Evolutionary conservation across 2,113 vertebrate species (phyloP).

Genomic region (Oophaga pumilio): DNA sequence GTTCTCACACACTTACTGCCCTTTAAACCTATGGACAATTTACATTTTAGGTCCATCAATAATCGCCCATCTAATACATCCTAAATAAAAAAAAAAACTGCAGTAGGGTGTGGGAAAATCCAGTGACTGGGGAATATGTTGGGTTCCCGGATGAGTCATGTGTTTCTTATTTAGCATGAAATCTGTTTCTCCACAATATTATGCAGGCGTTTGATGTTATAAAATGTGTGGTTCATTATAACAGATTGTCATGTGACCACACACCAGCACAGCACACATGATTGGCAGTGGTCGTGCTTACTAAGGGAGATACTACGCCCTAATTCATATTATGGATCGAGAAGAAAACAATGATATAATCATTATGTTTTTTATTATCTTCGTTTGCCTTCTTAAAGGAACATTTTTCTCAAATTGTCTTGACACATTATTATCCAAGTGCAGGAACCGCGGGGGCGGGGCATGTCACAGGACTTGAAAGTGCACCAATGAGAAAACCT

Average conservation of each 20-base stretch:
- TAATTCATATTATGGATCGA: neutral
- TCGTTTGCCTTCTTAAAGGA: neutral
- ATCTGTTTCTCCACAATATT: neutral
- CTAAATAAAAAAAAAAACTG: neutral
- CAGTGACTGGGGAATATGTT: neutral
- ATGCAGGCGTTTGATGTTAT: neutral
- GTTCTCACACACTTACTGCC: no score
- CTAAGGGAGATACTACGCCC: neutral
- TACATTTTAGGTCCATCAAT: no score
- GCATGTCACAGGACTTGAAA: neutral
- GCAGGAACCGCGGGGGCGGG: neutral
- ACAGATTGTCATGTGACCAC: constrained; percentile 17
- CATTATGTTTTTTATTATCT: no score
- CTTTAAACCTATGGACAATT: no score
- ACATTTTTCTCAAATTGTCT: neutral
- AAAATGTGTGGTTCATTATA: constrained; percentile 19
- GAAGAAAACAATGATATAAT: no score
- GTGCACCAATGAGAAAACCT: no score
- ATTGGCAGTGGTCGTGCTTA: neutral
- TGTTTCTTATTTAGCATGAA: neutral
- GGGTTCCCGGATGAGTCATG: neutral
- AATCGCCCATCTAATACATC: neutral
- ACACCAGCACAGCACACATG: neutral
- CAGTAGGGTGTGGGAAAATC: neutral
- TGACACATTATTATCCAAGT: no score